Percentiles rank a stretch among this genome's conserved stretches.
Conservation (phyloP, 2,888 invertebrate genomes). For the Geotrupes spiniger region DNA sequence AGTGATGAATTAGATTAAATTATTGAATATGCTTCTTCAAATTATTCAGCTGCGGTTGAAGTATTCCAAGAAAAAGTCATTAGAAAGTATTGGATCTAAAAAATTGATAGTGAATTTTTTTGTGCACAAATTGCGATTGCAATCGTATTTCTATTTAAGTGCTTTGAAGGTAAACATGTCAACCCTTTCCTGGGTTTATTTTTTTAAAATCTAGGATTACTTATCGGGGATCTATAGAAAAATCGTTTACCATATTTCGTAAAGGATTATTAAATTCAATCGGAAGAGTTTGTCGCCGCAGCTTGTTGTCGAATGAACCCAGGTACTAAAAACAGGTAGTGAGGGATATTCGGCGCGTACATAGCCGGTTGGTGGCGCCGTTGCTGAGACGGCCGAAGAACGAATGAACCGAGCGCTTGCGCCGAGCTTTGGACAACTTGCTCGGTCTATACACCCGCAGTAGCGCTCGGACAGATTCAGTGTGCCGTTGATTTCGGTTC, state of each 20-base stretch:
- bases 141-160: too few relatives aligned
- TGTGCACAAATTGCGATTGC: too few relatives aligned
- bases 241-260: conserved; percentile 4
- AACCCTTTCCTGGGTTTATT: conserved; percentile 8
- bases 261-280: neutral
- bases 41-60: too few relatives aligned
- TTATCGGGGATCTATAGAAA: neutral
- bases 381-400: conserved; percentile 51
- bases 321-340: conserved; percentile 7
- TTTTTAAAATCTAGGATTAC: conserved; percentile 9
- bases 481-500: conserved; percentile 37
- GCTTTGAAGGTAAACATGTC: neutral
- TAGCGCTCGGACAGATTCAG: conserved; percentile 39
- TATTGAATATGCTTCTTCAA: too few relatives aligned
- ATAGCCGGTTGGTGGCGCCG: conserved; percentile 42
- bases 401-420: conserved; percentile 55
- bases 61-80: too few relatives aligned
- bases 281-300: neutral
- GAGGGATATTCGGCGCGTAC: neutral
- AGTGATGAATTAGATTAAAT: too few relatives aligned
- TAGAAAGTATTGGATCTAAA: too few relatives aligned
- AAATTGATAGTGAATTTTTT: too few relatives aligned
- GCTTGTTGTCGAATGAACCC: conserved; percentile 5
- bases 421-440: conserved; percentile 9
- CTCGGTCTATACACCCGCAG: conserved; percentile 42